phyloP scores from a whole-genome alignment of 2,888 invertebrate species.

The Malthinus seriepunctatus region DNA sequence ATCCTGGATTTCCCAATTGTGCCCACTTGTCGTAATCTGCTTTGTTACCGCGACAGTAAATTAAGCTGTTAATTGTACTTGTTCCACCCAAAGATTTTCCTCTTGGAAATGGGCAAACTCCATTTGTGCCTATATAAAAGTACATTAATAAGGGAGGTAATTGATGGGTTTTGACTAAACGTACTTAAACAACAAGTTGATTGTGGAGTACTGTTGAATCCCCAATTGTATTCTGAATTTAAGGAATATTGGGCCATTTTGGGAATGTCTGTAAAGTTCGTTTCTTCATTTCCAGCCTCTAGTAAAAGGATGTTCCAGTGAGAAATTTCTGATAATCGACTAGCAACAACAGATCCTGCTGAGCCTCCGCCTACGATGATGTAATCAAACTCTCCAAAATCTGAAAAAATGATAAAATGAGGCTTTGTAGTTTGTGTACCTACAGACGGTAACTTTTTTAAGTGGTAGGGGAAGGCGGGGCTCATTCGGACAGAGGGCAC shows the following conservation, averaged over 20 bases:
- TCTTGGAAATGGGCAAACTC: conserved; percentile 68
- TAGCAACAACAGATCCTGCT: conserved; percentile 22
- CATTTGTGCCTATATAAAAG: conserved; percentile 2
- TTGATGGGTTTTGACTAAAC: neutral
- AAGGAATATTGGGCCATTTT: conserved; percentile 11
- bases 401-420: conserved; percentile 11
- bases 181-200: conserved; percentile 22
- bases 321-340: conserved; percentile 18
- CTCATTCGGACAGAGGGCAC: too few species aligned
- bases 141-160: neutral
- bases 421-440: too few species aligned
- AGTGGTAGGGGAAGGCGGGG: too few species aligned
- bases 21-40: conserved; percentile 84
- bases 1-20: conserved; percentile 66
- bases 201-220: conserved; percentile 21
- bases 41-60: conserved; percentile 81
- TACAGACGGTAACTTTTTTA: too few species aligned
- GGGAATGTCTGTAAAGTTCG: conserved; percentile 25
- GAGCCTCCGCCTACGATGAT: conserved; percentile 24
- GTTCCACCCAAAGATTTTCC: conserved; percentile 68
- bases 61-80: conserved; percentile 81
- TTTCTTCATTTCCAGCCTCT: conserved; percentile 27
- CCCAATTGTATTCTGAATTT: conserved; percentile 24
- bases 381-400: conserved; percentile 23
- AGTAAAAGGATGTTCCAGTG: conserved; percentile 20